Conservation (phyloP, 1,140 invertebrate genomes). For the Himalopsyche phryganea region DNA sequence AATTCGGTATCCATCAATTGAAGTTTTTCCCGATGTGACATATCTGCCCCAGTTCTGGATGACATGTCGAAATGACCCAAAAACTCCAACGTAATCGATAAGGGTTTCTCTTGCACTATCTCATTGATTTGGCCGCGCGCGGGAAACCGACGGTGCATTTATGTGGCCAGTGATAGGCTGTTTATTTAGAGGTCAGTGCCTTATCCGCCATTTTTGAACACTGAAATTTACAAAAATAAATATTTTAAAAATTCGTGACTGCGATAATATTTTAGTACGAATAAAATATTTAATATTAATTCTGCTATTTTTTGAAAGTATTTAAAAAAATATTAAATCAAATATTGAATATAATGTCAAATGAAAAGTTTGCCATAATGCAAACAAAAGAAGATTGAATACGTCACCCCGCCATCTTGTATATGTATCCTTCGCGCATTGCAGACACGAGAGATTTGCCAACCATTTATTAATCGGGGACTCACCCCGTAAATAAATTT, state of each 20-base stretch:
- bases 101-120: slow-evolving; percentile 6
- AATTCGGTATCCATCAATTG: slow-evolving; percentile 55
- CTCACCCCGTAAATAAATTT: slow-evolving; percentile 50
- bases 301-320: slow-evolving; percentile 6
- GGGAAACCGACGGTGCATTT: slow-evolving; percentile 17
- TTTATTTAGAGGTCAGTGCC: slow-evolving; percentile 38
- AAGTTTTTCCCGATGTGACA: slow-evolving; percentile 50
- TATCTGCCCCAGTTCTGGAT: slow-evolving; percentile 35
- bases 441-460: slow-evolving; percentile 54
- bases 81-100: slow-evolving; percentile 19
- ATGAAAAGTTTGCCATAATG: slow-evolving; percentile 17
- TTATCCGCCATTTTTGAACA: slow-evolving; percentile 51
- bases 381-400: slow-evolving; percentile 38
- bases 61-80: slow-evolving; percentile 21
- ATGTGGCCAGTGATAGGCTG: slow-evolving; percentile 15
- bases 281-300: background rate
- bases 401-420: slow-evolving; percentile 56
- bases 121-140: slow-evolving; percentile 25
- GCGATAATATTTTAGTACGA: background rate
- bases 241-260: background rate
- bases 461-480: slow-evolving; percentile 53
- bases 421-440: slow-evolving; percentile 50
- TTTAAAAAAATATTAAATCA: background rate
- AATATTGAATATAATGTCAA: background rate
- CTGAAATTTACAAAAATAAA: slow-evolving; percentile 29